phyloP scores from a whole-genome alignment of 1,140 invertebrate species.

The Geopemphigus sp. region DNA sequence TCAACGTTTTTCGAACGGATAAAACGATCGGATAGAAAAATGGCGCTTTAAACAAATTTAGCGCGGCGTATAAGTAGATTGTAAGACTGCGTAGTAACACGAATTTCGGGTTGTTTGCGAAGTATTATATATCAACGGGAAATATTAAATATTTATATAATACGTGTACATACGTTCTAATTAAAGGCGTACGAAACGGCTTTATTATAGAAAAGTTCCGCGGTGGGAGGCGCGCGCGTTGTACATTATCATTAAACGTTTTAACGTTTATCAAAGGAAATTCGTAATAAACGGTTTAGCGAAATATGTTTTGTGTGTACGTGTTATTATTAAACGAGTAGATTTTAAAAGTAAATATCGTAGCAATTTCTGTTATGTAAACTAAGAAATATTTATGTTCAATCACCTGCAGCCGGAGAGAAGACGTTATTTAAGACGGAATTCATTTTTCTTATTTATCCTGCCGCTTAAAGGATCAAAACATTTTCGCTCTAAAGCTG shows the following conservation, averaged over 20 bases:
- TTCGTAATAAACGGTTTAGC: too few species aligned
- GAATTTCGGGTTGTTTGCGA: neutral
- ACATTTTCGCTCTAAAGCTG: slow-evolving; percentile 24
- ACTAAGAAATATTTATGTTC: slow-evolving; percentile 19
- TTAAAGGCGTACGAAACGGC: neutral
- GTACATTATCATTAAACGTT: neutral
- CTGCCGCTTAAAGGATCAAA: slow-evolving; percentile 16
- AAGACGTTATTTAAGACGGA: slow-evolving; percentile 14
- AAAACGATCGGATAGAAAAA: neutral
- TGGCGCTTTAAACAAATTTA: neutral
- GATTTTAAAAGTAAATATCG: slow-evolving; percentile 8
- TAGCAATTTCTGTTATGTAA: neutral
- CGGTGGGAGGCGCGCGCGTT: neutral
- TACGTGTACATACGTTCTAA: neutral
- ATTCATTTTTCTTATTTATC: slow-evolving; percentile 18
- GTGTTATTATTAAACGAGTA: neutral
- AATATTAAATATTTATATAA: neutral
- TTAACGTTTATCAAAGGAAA: too few species aligned
- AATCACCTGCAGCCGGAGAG: neutral
- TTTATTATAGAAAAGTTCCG: neutral
- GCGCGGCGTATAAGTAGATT: neutral
- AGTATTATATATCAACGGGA: neutral
- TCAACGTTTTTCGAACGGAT: too few species aligned
- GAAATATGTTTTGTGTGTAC: too few species aligned
- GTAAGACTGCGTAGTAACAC: neutral